Evolutionary conservation across 2,797 vertebrate species (phyloP).

Genomic region (Morelia viridis): DNA sequence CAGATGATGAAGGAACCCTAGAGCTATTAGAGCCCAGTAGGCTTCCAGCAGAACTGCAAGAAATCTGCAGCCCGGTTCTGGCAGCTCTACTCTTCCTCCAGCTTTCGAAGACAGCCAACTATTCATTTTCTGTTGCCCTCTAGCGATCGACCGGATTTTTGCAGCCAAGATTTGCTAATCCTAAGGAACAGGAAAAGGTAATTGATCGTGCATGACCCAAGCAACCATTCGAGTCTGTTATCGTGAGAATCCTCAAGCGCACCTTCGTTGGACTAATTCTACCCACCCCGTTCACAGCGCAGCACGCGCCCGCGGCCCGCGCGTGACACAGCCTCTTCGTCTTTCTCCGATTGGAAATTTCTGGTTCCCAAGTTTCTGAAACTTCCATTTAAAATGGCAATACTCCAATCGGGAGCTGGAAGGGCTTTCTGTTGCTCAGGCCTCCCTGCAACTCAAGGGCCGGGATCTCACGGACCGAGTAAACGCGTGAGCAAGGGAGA

Average conservation of each 20-base stretch:
- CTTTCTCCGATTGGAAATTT: neutral
- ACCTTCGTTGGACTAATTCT: neutral
- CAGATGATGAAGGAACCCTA: neutral
- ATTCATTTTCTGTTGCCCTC: neutral
- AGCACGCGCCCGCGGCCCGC: too few relatives aligned
- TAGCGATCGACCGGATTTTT: neutral
- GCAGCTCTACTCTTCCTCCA: neutral
- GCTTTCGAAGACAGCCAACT: neutral
- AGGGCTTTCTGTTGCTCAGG: neutral
- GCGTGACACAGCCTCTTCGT: neutral
- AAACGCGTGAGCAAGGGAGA: neutral
- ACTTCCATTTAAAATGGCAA: neutral
- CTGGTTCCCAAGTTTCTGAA: neutral
- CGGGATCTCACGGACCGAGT: neutral
- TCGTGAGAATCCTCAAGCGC: too few relatives aligned
- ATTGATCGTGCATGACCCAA: neutral
- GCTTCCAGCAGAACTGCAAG: neutral
- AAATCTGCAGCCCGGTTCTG: neutral
- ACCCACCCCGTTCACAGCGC: neutral
- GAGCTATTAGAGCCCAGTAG: neutral
- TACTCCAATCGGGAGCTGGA: neutral
- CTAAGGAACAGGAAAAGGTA: neutral
- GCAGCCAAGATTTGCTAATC: neutral
- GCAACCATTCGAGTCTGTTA: too few relatives aligned
- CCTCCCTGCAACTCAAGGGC: neutral